Evolutionary conservation across 30 jellyfish, hydroid and myxozoan genomes (phyloP).

Genomic region (Catostylus mosaicus): DNA sequence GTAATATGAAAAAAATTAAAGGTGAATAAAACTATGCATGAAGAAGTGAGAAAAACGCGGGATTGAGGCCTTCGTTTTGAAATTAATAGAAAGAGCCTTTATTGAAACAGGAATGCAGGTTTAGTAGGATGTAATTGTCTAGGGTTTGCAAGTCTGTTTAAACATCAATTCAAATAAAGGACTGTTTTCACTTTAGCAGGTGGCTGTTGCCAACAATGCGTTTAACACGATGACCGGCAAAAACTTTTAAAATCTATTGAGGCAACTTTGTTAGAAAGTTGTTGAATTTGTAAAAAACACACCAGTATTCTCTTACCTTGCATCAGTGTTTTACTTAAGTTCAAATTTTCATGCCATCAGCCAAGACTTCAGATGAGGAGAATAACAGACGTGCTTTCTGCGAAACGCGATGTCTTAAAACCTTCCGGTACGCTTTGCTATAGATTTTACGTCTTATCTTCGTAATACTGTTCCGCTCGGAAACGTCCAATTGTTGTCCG

Average conservation of each 20-base stretch:
- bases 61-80: too few species aligned
- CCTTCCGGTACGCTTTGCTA: conserved; percentile 70
- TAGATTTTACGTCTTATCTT: conserved; percentile 45
- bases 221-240: neutral
- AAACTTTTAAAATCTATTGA: too few species aligned
- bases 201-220: neutral
- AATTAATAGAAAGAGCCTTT: too few species aligned
- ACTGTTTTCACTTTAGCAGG: conserved; percentile 7
- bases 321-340: neutral
- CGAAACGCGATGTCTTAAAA: conserved; percentile 31
- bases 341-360: neutral
- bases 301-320: neutral
- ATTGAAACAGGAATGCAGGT: too few species aligned
- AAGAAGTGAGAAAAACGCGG: too few species aligned
- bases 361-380: neutral
- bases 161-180: neutral
- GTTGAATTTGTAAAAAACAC: neutral
- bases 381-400: conserved; percentile 11
- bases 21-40: too few species aligned
- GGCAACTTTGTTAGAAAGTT: too few species aligned
- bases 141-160: neutral
- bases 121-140: too few species aligned
- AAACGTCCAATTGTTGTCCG: conserved; percentile 65
- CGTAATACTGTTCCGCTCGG: conserved; percentile 88
- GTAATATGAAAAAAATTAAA: too few species aligned